Conservation (phyloP, 1,140 invertebrate genomes). For the Drosophila ercepeae region DNA sequence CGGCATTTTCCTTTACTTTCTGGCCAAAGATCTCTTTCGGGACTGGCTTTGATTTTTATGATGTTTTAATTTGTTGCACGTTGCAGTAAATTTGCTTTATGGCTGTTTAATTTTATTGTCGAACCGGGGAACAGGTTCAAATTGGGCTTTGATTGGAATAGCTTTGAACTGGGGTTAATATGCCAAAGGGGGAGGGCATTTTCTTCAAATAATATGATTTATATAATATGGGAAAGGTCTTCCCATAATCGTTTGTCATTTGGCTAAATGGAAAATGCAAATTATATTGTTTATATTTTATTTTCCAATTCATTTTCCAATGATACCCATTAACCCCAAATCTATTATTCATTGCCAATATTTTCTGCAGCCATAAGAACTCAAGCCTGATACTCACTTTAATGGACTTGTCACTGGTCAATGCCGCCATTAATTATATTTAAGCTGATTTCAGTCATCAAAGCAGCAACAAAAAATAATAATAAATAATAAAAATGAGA, state of each 20-base stretch:
- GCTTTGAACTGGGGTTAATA: constrained; percentile 30
- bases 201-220: constrained; percentile 14
- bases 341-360: background rate
- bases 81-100: constrained; percentile 67
- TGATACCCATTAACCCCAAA: background rate
- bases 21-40: constrained; percentile 39
- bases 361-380: background rate
- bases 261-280: background rate
- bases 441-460: constrained; percentile 72
- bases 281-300: background rate
- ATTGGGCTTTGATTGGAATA: constrained; percentile 37
- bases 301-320: background rate
- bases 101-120: constrained; percentile 56
- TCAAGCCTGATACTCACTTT: constrained; percentile 42
- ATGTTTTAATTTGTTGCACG: constrained; percentile 82
- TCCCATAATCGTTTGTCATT: background rate
- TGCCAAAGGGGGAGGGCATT: constrained; percentile 13
- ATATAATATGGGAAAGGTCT: background rate
- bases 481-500: constrained; percentile 16
- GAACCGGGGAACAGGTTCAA: constrained; percentile 35
- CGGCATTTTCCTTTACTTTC: constrained; percentile 54
- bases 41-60: constrained; percentile 76
- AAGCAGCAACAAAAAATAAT: constrained; percentile 14
- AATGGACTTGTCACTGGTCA: constrained; percentile 80
- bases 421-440: constrained; percentile 82